Base-by-base conservation (phyloP, 1,140 invertebrate genomes). In the Drosophila nigromelanica region DNA sequence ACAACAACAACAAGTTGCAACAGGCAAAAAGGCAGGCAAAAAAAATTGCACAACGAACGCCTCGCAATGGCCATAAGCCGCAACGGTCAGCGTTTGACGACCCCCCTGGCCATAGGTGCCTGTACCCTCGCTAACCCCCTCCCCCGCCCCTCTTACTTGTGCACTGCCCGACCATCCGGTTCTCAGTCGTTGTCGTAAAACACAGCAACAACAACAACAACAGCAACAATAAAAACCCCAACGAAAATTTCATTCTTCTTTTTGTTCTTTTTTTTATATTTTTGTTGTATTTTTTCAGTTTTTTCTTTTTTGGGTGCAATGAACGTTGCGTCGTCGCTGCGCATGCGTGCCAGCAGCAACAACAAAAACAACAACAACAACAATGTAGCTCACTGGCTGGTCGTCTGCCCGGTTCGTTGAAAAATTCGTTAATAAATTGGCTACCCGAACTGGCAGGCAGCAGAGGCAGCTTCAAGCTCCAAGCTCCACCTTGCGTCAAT, bases 231-330 rank as follows among this genome's bases (percentile, higher is more conserved):
- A 58, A 71, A 68, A 69, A 73, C 66, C 70, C 45, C 59, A 70
- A 70, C 71, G 61, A 86, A 86, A 86, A 78, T 86, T 86, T 86
- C 82, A 86, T 86, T 86, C 82, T 86, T 86, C 78, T 87, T 86
- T 61, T 73, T 72, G 48, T 67, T 54, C 24, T 66, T 43, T 58
- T 39, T 71, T 27, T 39, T 64, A 18, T 45, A 33, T 45, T 45
- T 59, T 58, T 43, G n/a, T 45, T 59, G 27, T 33, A 43, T 63
- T 72, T 83, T 55, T 40, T 51, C 33, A 59, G 61, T 30, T 67
- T 71, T 68, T 67, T 76, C 75, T 67, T 43, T 85, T 78, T 86
- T 87, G 82, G 82, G 82, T 86, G 82, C 82, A 86, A 86, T 87
- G 82, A 86, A 86, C 82, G 82, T 87, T 86, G 82, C 78, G 78